Percentiles rank a stretch among this genome's conserved stretches.
Evolutionary conservation across 2,888 invertebrate species (phyloP).

Genomic region (Papilio elwesi): DNA sequence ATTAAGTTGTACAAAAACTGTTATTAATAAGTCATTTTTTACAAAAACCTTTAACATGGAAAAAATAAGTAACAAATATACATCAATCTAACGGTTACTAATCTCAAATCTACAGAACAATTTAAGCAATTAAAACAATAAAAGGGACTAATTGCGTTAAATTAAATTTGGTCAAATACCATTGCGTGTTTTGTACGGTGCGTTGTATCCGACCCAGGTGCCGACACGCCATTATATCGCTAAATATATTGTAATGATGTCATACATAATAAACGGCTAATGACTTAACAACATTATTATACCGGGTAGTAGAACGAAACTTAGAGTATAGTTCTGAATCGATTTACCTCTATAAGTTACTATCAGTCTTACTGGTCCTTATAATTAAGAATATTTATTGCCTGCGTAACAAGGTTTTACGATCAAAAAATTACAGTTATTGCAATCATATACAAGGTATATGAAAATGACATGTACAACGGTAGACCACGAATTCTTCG

Average conservation of each 20-base stretch:
- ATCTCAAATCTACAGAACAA: slow-evolving; percentile 38
- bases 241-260: slow-evolving; percentile 34
- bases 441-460: no score
- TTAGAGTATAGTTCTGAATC: background rate
- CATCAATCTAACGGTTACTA: slow-evolving; percentile 30
- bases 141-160: slow-evolving; percentile 36
- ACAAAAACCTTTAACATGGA: background rate
- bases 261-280: slow-evolving; percentile 19
- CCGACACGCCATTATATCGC: slow-evolving; percentile 16
- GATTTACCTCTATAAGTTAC: background rate
- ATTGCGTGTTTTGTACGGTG: slow-evolving; percentile 32
- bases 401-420: no score
- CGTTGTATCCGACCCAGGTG: slow-evolving; percentile 25
- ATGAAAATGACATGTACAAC: no score
- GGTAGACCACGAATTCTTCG: no score
- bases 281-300: slow-evolving; percentile 24
- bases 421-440: no score
- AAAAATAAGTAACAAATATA: slow-evolving; percentile 18
- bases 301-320: background rate
- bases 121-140: slow-evolving; percentile 36
- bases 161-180: slow-evolving; percentile 37
- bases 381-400: background rate
- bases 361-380: background rate
- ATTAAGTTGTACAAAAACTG: slow-evolving; percentile 2
- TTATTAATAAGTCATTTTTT: slow-evolving; percentile 9